These are phyloP conservation scores for Bambusicola thoracicus DNA, from an alignment of 2,113 vertebrate species.

Conservation along the genomic window DNA sequence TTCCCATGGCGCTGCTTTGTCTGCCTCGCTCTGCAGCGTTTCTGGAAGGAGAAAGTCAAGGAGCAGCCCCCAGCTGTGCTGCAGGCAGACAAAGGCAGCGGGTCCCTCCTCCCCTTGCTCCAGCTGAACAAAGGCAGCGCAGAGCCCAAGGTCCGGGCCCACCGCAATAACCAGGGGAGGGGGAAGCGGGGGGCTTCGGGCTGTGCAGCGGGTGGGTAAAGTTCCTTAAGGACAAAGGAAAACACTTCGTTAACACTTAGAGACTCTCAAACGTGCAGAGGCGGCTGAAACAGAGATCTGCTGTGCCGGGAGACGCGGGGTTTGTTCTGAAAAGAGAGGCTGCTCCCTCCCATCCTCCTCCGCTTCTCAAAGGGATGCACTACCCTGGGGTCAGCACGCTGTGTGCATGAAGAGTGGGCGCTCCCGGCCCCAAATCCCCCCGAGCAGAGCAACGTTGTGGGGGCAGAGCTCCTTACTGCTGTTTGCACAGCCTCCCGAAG, in stretches of 20 bases:
- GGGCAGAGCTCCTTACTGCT: neutral
- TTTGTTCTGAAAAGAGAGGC: neutral
- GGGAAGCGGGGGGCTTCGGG: neutral
- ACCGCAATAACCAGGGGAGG: neutral
- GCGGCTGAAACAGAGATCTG: neutral
- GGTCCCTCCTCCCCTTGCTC: neutral
- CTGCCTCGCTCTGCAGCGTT: neutral
- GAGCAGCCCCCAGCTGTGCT: neutral
- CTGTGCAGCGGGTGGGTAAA: slow-evolving; percentile 14
- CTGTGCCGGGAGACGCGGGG: neutral
- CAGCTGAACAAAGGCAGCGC: neutral
- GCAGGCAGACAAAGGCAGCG: neutral
- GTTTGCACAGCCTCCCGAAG: neutral
- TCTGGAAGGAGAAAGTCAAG: neutral
- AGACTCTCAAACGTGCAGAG: neutral
- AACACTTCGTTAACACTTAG: neutral
- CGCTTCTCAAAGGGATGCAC: neutral
- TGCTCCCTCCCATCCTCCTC: neutral
- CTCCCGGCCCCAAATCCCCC: neutral
- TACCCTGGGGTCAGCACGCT: neutral
- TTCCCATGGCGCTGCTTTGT: slow-evolving; percentile 15
- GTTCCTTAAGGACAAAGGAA: slow-evolving; percentile 54
- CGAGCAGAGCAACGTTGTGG: accelerated
- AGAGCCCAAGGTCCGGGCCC: neutral
- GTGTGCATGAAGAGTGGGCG: neutral